These are phyloP conservation scores for Pelmatolapia mariae DNA, from an alignment of 2,113 vertebrate species.

Conservation along the genomic window DNA sequence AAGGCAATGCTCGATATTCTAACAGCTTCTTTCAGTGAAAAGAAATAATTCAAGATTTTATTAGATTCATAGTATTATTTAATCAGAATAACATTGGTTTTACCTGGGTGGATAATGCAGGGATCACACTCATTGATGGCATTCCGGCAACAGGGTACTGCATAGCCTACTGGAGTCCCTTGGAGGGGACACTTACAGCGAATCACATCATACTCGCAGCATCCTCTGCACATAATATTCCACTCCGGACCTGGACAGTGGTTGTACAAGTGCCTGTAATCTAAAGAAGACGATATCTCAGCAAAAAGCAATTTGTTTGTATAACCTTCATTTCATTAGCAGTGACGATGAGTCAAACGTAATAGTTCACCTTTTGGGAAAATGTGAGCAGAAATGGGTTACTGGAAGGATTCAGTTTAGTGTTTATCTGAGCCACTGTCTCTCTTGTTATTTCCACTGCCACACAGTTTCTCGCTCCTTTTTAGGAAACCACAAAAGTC, in stretches of 20 bases:
- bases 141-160: constrained; percentile 95
- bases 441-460: constrained; percentile 19
- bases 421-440: constrained; percentile 13
- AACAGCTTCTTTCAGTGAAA: neutral
- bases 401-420: neutral
- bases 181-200: constrained; percentile 87
- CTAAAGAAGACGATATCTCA: constrained; percentile 56
- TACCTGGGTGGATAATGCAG: constrained; percentile 96
- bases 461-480: neutral
- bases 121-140: constrained; percentile 93
- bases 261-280: constrained; percentile 88
- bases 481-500: neutral
- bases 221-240: constrained; percentile 94
- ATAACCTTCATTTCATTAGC: neutral
- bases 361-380: neutral
- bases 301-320: neutral
- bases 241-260: constrained; percentile 92
- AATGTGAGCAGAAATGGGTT: neutral
- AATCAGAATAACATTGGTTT: neutral
- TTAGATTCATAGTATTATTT: neutral
- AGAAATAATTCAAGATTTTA: accelerated
- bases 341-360: neutral
- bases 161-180: constrained; percentile 88
- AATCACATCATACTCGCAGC: constrained; percentile 93
- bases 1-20: neutral